Base-by-base conservation (phyloP, 2,888 invertebrate genomes). In the Neocrepidodera transversa region DNA sequence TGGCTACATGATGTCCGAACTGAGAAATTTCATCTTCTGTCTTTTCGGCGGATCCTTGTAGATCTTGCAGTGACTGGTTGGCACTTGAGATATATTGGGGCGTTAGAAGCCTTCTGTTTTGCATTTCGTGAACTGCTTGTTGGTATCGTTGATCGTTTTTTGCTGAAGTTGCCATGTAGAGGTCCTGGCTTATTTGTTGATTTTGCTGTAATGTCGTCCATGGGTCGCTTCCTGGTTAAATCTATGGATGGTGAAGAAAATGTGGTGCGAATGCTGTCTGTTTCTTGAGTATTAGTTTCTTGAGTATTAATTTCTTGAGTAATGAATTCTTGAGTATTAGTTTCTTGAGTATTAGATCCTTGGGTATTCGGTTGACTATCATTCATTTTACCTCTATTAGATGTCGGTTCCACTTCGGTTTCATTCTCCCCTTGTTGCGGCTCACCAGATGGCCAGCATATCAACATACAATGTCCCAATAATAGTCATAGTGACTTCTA, bases 111-210 rank as follows among this genome's bases (percentile, higher is more conserved):
- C 30, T 30, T 30, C 30, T 30, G n/a, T 30, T 30, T 30, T 30
- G 30, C 30, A n/a, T 30, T 30, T 30, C 30, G 30, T 30, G n/a
- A 30, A 30, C 30, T 30, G 30, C 30, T 30, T n/a, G n/a, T n/a
- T 30, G 30, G 30, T 30, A 10, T 30, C 30, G 30, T 10, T 30
- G 30, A 30, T 30, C n/a, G 30, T 30, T 30, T 30, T 10, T n/a
- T n/a, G 30, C 8, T 30, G 30, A 30, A 30, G 30, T 30, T 30
- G 30, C 30, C 30, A 30, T 30, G 30, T 30, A 10, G n/a, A 30
- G 30, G 30, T 30, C 10, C 30, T 30, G n/a, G 30, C 30, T n/a
- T 30, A 30, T 30, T 30, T 30, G 30, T 30, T n/a, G 23, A 23
- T 23, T 5, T 23, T 7, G 23, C 23, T 23, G 30, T 30, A 30